A percentile compares a stretch with the other conserved stretches of the same genome.
These are phyloP conservation scores for Spilosoma lubricipeda DNA, from an alignment of 2,888 invertebrate species.

Conservation along the genomic window DNA sequence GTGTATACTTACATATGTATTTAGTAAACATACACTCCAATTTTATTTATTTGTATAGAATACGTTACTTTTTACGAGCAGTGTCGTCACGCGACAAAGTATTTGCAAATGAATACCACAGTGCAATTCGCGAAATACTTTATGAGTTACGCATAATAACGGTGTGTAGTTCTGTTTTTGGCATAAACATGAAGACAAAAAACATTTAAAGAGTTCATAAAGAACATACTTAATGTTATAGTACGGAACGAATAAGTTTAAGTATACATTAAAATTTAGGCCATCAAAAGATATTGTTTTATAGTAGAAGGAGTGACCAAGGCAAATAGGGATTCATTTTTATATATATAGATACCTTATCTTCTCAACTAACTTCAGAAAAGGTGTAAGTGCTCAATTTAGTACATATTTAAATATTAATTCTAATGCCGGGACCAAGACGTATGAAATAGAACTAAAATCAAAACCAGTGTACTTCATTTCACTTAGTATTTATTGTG, in stretches of 20 bases:
- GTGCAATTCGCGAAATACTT: slow-evolving; percentile 7
- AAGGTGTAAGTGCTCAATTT: no score
- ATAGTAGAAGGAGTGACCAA: no score
- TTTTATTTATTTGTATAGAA: no score
- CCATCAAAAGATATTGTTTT: no score
- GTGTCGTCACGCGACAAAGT: slow-evolving; percentile 9
- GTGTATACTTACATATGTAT: no score
- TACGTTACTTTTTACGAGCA: background rate
- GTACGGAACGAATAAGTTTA: background rate
- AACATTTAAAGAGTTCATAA: background rate
- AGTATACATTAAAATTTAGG: background rate
- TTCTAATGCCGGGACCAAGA: no score
- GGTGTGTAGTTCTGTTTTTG: background rate
- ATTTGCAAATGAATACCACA: slow-evolving; percentile 3
- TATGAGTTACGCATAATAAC: slow-evolving; percentile 16
- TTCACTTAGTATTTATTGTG: slow-evolving; percentile 12
- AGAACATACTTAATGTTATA: no score
- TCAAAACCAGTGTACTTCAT: background rate
- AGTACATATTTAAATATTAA: no score
- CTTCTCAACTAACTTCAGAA: no score
- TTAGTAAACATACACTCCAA: no score
- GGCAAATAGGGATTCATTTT: no score
- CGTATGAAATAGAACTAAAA: background rate
- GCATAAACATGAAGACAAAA: background rate
- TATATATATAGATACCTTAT: no score